Percentiles rank a stretch among this genome's conserved stretches.
Conservation (phyloP, 1,140 invertebrate species). For the Euura saliciscinereae region DNA sequence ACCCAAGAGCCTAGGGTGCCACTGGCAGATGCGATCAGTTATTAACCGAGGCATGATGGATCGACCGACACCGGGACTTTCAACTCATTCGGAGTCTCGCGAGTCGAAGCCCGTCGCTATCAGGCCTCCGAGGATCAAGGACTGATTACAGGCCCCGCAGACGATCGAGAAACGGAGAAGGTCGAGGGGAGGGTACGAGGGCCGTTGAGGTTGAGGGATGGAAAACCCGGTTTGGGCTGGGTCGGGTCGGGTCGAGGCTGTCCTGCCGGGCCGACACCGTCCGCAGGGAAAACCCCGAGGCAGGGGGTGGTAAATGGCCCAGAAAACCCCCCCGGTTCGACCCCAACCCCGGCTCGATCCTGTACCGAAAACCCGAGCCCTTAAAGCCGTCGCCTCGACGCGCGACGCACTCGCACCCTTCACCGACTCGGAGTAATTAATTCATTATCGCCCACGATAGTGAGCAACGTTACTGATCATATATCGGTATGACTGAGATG, state of each 20-base stretch:
- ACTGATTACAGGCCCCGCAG: not conserved
- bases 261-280: not conserved
- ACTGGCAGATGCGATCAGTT: conserved; percentile 1
- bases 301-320: conserved; percentile 1
- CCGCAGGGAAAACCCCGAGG: too few species aligned
- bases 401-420: not conserved
- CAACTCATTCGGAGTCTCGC: not conserved
- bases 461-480: too few species aligned
- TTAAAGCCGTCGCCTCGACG: too few species aligned
- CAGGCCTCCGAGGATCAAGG: too few species aligned
- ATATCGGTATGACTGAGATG: too few species aligned
- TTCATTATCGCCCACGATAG: not conserved
- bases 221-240: too few species aligned
- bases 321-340: not conserved
- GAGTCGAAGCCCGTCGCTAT: too few species aligned
- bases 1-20: not conserved
- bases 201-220: not conserved
- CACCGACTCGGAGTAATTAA: conserved; percentile 2
- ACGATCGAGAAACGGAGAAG: not conserved
- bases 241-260: not conserved
- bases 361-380: too few species aligned
- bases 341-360: not conserved
- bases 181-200: not conserved
- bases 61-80: not conserved
- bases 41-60: conserved; percentile 7